phyloP scores from a whole-genome alignment of 2,797 vertebrate species.

The Aythya fuligula region DNA sequence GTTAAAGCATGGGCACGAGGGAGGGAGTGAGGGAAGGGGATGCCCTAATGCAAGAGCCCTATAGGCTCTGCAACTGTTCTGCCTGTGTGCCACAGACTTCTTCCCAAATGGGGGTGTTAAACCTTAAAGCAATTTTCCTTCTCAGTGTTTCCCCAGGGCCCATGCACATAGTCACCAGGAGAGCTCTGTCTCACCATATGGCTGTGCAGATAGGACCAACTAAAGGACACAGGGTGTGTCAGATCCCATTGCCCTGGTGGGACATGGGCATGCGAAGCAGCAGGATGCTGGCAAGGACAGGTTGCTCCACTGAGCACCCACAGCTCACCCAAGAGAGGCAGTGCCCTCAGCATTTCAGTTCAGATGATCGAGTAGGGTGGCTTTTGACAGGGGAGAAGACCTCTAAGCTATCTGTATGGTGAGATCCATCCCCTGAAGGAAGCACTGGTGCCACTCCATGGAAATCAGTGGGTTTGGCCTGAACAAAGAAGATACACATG shows the following conservation, averaged over 20 bases:
- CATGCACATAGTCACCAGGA: background rate
- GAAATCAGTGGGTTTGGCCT: background rate
- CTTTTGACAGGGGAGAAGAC: background rate
- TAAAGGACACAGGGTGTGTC: background rate
- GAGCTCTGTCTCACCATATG: background rate
- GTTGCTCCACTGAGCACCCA: background rate
- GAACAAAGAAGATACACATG: background rate
- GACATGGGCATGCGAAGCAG: background rate
- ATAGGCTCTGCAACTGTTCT: background rate
- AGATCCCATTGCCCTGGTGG: background rate
- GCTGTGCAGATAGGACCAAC: background rate
- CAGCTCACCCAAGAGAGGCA: background rate
- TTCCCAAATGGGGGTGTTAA: background rate
- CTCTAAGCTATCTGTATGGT: background rate
- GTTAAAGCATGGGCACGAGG: background rate
- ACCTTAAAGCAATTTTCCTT: background rate
- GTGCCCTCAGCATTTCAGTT: background rate
- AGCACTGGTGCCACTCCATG: background rate
- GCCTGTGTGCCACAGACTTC: background rate
- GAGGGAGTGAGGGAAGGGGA: background rate
- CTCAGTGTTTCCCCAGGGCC: background rate
- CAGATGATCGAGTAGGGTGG: background rate
- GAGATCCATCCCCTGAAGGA: background rate
- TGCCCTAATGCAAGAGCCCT: fast-evolving
- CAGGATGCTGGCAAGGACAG: background rate